Conservation (phyloP, 2,113 vertebrate genomes). For the Mormyrus lacerda region DNA sequence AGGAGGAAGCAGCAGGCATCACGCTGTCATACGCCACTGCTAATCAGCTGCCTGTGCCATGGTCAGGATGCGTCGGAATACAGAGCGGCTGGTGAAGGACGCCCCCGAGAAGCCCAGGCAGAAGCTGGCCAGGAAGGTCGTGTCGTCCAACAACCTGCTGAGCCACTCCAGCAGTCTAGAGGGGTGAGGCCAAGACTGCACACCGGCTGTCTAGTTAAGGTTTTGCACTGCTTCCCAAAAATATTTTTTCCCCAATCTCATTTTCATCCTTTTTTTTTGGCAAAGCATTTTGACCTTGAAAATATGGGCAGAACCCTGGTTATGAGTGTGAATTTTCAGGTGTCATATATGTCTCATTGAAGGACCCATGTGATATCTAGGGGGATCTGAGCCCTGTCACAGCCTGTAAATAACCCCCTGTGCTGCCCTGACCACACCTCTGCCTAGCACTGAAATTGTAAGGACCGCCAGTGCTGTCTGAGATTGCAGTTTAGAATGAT, state of each 20-base stretch:
- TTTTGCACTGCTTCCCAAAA: neutral
- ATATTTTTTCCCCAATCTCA: constrained; percentile 16
- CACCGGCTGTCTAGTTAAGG: neutral
- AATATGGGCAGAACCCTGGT: neutral
- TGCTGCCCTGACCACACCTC: neutral
- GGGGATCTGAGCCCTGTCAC: neutral
- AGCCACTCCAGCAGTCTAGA: constrained; percentile 68
- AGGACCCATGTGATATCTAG: neutral
- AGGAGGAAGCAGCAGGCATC: neutral
- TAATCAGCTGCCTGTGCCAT: neutral
- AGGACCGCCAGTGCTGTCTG: neutral
- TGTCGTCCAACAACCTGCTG: constrained; percentile 71
- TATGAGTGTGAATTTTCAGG: neutral
- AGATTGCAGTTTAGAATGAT: neutral
- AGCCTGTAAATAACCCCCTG: neutral
- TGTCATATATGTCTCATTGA: neutral
- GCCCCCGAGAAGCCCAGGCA: constrained; percentile 56
- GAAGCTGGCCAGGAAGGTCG: constrained; percentile 72
- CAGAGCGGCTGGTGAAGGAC: constrained; percentile 63
- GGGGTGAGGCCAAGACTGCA: constrained; percentile 54
- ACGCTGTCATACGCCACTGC: neutral
- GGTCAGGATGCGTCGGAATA: constrained; percentile 67
- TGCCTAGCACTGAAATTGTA: neutral
- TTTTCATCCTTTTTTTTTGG: constrained; percentile 22
- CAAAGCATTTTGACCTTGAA: neutral